Conservation (phyloP, 64 coral and sea anemone species). For the Porites lutea region DNA sequence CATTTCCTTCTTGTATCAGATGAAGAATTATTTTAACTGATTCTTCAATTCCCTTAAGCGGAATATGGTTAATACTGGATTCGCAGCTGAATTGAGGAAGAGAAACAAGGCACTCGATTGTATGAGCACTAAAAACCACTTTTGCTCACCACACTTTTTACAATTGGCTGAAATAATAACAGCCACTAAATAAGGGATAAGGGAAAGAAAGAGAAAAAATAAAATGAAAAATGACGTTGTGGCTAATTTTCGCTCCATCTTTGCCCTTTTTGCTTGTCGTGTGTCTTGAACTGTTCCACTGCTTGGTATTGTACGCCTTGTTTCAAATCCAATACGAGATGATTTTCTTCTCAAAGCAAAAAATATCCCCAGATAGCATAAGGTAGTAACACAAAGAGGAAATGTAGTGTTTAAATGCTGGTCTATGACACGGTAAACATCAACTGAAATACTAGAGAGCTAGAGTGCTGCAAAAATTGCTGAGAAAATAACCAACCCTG, state of each 20-base stretch:
- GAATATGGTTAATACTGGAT: background rate
- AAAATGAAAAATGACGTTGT: constrained; percentile 27
- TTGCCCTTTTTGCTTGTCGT: background rate
- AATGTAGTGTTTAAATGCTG: constrained; percentile 15
- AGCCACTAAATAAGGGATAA: background rate
- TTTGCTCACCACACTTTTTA: background rate
- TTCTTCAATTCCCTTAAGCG: background rate
- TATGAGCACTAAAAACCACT: background rate
- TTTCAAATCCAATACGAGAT: background rate
- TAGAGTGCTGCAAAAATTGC: constrained; percentile 11
- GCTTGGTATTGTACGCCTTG: background rate
- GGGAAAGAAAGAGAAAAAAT: background rate
- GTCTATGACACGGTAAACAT: background rate
- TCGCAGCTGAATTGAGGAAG: background rate
- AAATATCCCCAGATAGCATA: background rate
- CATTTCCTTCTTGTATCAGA: background rate
- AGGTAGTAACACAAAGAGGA: background rate
- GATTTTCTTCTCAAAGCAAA: background rate
- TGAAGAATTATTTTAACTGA: background rate
- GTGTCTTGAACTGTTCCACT: background rate
- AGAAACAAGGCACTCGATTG: background rate
- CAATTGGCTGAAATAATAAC: background rate
- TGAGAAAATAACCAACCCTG: constrained; percentile 7
- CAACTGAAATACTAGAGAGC: background rate
- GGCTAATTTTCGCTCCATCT: background rate